Base-by-base conservation (phyloP, 2,888 invertebrate genomes). In the Lissonota sp. region DNA sequence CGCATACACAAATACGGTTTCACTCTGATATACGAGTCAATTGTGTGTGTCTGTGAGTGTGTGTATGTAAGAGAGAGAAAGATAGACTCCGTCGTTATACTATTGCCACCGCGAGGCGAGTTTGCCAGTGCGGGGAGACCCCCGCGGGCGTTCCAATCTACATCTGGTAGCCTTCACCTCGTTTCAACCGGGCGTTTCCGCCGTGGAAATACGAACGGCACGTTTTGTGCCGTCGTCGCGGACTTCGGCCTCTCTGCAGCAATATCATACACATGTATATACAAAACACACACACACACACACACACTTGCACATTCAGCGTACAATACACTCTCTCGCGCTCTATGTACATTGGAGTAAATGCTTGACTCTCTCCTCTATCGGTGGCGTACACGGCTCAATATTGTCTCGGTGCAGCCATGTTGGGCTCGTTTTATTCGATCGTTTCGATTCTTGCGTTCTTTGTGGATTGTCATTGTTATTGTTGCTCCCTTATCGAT, bases 91-190 rank as follows among this genome's bases (percentile, higher is more conserved):
- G 80, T 74, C 64, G 79, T 77, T 80, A 60, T 73, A 73, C 53
- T 74, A 81, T 78, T 81, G 78, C 81, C 70, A 81, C 64, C 70
- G 69, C 64, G 69, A 70, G 77, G 80, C 66, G 67, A 49, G 67
- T 42, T 44, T 14, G 53, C 53, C 40, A 44, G 60, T 53, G 64
- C 46, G 72, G 49, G 58, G 70, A 83, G 74, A 69, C 79, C 85
- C 26, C 80, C 64, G 64, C 79, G 67, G 83, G 79, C 80, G 79
- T 83, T 74, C 79, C 82, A 83, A 84, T 86, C 80, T 85, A 80
- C 84, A 85, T 88, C 84, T 86, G 83, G 86, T 87, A 91, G 90
- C 91, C 91, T 91, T 91, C 91, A 91, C 91, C 91, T 91, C 91
- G 88, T 90, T 91, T 90, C 89, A 87, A 85, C 77, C 88, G 88